phyloP scores from a whole-genome alignment of 2,888 invertebrate genomes.

The Synanthedon andrenaeformis region DNA sequence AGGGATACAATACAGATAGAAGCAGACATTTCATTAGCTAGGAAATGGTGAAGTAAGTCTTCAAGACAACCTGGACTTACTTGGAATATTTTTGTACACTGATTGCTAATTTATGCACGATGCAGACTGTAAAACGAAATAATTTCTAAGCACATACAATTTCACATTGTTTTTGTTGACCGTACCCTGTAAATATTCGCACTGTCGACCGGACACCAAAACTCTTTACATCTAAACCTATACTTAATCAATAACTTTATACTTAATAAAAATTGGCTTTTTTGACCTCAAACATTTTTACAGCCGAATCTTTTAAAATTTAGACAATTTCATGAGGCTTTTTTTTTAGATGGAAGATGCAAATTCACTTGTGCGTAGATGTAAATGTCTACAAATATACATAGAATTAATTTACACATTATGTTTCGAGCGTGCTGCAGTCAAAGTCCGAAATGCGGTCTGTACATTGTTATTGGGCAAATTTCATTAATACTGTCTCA shows the following conservation, averaged over 20 bases:
- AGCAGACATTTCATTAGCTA: no score
- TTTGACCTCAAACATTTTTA: conserved; percentile 24
- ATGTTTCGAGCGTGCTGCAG: no score
- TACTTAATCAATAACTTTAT: conserved; percentile 56
- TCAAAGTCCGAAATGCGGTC: no score
- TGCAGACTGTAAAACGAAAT: no score
- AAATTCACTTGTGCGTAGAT: conserved; percentile 27
- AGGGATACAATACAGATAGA: no score
- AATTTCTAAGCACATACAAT: no score
- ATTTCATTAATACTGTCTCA: no score
- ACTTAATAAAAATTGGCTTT: conserved; percentile 62
- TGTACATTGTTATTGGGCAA: no score
- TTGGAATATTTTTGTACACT: no score
- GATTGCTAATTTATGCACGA: no score
- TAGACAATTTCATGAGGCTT: conserved; percentile 24
- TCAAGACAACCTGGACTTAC: no score
- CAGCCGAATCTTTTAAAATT: conserved; percentile 24
- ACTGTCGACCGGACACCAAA: conserved; percentile 38
- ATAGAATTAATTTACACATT: neutral
- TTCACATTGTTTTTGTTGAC: conserved; percentile 17
- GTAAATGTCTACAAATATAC: conserved; percentile 1
- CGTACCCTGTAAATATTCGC: conserved; percentile 25
- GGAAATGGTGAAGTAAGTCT: no score
- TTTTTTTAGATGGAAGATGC: conserved; percentile 29
- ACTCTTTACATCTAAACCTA: conserved; percentile 43